Base-by-base conservation (phyloP, 2,888 invertebrate species). In the Gymnoscelis rufifasciata region DNA sequence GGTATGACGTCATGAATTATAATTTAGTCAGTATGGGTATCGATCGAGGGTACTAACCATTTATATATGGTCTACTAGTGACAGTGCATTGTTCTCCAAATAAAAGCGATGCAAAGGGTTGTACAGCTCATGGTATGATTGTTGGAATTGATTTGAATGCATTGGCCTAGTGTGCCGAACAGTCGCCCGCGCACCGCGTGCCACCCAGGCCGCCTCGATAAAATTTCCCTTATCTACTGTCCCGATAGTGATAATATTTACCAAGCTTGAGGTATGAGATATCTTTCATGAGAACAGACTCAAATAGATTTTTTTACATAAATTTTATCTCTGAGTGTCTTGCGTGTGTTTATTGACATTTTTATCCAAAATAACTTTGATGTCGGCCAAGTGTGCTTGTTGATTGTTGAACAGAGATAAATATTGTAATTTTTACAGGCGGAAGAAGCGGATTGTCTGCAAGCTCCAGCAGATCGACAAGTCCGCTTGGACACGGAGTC, bases 401-500 rank as follows among this genome's bases (percentile, higher is more conserved):
- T n/a, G n/a, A n/a, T n/a, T n/a, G n/a, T n/a, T n/a, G n/a, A n/a
- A n/a, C n/a, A n/a, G n/a, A n/a, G n/a, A n/a, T n/a, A n/a, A n/a
- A n/a, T n/a, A 62, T 58, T 59, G 59, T 72, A 63, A 45, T 29
- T 30, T 35, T 44, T 12, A 24, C 73, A 87, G 87, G 88, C 66
- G 78, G 82, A 38, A 88, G 82, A 63, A 82, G 77, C 56, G 88
- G 83, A 27, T 65, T 88, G 42, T 89, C 89, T 36, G 84, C 91
- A 61, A 83, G 92, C 73, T 90, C 91, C 69, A 91, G 92, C 75
- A 78, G 93, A 62, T 88, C 89, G 24, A 88, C 90, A 62, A 89
- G 91, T 76, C 87, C 89, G 59, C 78, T 87, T 59, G 84, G 88
- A 51, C 88, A 88, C 59, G 83, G 86, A 37, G 75, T 75, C 19